Evolutionary conservation across 1,140 invertebrate species (phyloP).

Genomic region (Leptestheria dahalacensis): DNA sequence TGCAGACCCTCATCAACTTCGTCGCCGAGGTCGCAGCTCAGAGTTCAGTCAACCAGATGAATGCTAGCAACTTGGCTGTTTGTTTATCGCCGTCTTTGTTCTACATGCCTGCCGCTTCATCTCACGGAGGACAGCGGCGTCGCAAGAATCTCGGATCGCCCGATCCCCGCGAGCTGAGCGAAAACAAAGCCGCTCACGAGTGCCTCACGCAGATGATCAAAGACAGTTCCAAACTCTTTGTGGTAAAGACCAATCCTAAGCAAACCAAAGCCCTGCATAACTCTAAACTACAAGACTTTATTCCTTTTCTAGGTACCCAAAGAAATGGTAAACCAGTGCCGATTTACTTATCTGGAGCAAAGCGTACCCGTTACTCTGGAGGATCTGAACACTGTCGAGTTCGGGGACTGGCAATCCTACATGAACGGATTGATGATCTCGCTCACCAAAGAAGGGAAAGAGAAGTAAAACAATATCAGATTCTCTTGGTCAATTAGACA

Average conservation of each 20-base stretch:
- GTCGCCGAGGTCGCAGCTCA: constrained; percentile 60
- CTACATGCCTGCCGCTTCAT: constrained; percentile 31
- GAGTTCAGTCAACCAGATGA: constrained; percentile 77
- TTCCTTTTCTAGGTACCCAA: constrained; percentile 42
- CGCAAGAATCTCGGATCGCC: constrained; percentile 51
- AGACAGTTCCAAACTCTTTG: constrained; percentile 61
- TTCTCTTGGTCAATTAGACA: neutral
- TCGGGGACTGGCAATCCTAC: constrained; percentile 55
- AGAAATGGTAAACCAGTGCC: constrained; percentile 69
- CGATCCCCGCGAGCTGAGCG: constrained; percentile 69
- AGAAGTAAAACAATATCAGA: constrained; percentile 42
- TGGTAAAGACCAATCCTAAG: constrained; percentile 43
- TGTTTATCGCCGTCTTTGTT: constrained; percentile 86
- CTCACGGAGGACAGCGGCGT: too few species aligned
- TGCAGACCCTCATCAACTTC: constrained; percentile 74
- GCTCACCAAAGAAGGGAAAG: constrained; percentile 69
- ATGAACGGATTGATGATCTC: constrained; percentile 66
- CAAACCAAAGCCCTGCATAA: too few species aligned
- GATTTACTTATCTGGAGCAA: constrained; percentile 77
- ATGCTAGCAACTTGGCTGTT: constrained; percentile 79
- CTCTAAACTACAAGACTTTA: too few species aligned
- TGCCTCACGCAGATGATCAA: constrained; percentile 69
- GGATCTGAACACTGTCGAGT: constrained; percentile 35
- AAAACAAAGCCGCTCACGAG: constrained; percentile 78
- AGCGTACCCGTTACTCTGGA: constrained; percentile 49